Conservation (phyloP, 2,888 invertebrate species). For the Stenurella melanura region DNA sequence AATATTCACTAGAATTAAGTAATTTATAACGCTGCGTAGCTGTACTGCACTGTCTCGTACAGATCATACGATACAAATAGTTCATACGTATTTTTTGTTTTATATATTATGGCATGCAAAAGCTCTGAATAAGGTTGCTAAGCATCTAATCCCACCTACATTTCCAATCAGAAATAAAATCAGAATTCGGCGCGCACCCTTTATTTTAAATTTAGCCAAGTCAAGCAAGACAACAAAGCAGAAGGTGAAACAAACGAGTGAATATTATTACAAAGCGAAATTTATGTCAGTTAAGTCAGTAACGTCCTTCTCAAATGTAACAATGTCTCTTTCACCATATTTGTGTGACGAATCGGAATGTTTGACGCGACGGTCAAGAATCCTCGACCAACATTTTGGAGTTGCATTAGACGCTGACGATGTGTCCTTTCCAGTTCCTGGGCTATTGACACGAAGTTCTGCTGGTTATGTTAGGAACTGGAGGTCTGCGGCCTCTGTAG, state of each 20-base stretch:
- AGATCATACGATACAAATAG: too few species aligned
- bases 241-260: background rate
- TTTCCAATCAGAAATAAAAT: constrained; percentile 12
- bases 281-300: background rate
- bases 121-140: too few species aligned
- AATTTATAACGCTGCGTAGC: too few species aligned
- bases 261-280: background rate
- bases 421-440: background rate
- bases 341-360: constrained; percentile 1
- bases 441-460: background rate
- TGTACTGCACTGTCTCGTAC: too few species aligned
- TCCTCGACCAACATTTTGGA: constrained; percentile 20
- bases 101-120: too few species aligned
- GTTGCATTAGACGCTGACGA: constrained; percentile 9
- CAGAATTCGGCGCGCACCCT: background rate
- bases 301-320: background rate
- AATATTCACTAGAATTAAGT: too few species aligned
- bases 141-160: too few species aligned
- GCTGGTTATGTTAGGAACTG: constrained; percentile 21
- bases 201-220: constrained; percentile 5
- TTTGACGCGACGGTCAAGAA: background rate
- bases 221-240: background rate
- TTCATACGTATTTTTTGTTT: too few species aligned
- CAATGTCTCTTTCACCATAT: constrained; percentile 20
- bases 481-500: constrained; percentile 1